phyloP scores from a whole-genome alignment of 2,113 vertebrate genomes.

The Verasper variegatus region DNA sequence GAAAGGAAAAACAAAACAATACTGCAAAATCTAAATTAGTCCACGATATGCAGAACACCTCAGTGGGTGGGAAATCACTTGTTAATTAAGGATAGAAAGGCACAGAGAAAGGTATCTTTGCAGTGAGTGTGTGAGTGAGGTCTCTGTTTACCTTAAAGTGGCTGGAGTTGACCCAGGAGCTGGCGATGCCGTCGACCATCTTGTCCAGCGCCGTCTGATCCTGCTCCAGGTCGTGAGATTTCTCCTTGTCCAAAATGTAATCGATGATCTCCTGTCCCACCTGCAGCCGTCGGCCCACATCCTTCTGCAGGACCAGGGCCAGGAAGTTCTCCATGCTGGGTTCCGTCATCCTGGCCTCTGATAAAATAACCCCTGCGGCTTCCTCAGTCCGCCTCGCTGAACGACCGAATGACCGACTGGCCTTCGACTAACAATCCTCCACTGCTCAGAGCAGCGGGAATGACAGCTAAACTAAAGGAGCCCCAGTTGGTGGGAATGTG shows the following conservation, averaged over 20 bases:
- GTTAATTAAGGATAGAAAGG: not conserved
- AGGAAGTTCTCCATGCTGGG: constrained; percentile 95
- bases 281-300: constrained; percentile 94
- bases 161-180: constrained; percentile 98
- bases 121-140: not conserved
- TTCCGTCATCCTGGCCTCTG: constrained; percentile 86
- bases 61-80: not conserved
- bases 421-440: constrained; percentile 13
- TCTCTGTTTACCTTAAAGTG: constrained; percentile 93
- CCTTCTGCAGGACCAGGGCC: constrained; percentile 94
- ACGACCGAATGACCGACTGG: constrained; percentile 8
- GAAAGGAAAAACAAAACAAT: too few relatives aligned
- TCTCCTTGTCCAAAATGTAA: constrained; percentile 92
- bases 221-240: constrained; percentile 94
- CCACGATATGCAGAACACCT: not conserved
- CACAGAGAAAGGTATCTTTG: not conserved
- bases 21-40: not conserved
- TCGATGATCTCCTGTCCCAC: constrained; percentile 96
- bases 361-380: constrained; percentile 2
- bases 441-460: constrained; percentile 47
- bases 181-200: constrained; percentile 95
- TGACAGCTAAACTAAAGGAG: constrained; percentile 62
- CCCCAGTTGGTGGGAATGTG: constrained; percentile 25
- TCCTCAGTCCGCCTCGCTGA: constrained; percentile 45
- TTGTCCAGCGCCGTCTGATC: constrained; percentile 97